Conservation (phyloP, 2,888 invertebrate genomes). For the Gasteruption jaculator region DNA sequence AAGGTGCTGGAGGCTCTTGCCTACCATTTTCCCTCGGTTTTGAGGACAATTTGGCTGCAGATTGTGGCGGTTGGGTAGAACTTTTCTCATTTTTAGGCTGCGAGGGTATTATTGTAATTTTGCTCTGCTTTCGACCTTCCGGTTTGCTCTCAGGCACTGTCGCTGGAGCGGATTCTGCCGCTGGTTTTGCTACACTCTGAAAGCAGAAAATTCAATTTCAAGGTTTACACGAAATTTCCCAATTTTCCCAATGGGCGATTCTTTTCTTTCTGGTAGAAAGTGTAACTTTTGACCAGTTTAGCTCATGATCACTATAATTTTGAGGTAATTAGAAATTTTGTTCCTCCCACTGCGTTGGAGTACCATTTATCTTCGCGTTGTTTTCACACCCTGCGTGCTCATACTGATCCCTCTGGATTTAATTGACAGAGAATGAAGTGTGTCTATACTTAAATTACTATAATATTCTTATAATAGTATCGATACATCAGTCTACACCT, state of each 20-base stretch:
- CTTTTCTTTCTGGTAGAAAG: constrained; percentile 4
- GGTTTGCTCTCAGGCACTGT: constrained; percentile 29
- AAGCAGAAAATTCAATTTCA: constrained; percentile 3
- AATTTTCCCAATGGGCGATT: too few relatives aligned
- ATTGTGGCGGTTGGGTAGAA: constrained; percentile 30
- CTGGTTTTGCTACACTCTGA: constrained; percentile 45
- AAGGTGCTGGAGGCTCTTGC: constrained; percentile 36
- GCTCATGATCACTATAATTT: too few relatives aligned
- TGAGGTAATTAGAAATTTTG: too few relatives aligned
- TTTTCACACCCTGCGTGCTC: too few relatives aligned
- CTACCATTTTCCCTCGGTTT: constrained; percentile 46
- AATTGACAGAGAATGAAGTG: too few relatives aligned
- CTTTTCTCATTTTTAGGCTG: constrained; percentile 43
- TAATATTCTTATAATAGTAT: too few relatives aligned
- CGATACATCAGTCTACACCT: constrained; percentile 6
- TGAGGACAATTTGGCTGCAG: constrained; percentile 21
- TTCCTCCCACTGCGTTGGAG: too few relatives aligned
- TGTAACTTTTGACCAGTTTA: too few relatives aligned
- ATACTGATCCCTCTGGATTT: too few relatives aligned
- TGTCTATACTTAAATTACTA: too few relatives aligned
- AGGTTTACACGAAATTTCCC: background rate
- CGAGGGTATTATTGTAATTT: constrained; percentile 52
- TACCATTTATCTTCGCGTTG: too few relatives aligned
- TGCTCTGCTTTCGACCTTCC: constrained; percentile 46
- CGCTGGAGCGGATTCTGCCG: constrained; percentile 28